phyloP scores from a whole-genome alignment of 1,140 invertebrate species.

The Charaxes varanes region DNA sequence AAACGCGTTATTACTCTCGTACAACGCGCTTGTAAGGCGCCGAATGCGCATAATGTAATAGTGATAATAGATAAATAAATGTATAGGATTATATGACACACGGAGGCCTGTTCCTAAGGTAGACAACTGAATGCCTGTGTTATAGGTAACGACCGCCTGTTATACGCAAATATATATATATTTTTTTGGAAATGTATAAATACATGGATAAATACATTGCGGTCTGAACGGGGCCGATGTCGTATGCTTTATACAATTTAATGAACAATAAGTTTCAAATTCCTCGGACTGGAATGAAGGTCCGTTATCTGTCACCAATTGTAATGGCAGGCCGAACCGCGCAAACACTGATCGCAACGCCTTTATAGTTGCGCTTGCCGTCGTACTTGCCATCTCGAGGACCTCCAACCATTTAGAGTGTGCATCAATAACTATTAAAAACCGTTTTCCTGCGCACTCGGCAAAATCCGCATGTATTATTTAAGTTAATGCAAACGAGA shows the following conservation, averaged over 20 bases:
- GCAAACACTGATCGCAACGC: conserved; percentile 25
- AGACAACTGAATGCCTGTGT: no score
- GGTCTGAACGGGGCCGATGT: conserved; percentile 41
- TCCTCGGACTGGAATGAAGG: conserved; percentile 29
- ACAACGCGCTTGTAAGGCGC: no score
- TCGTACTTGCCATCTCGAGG: conserved; percentile 13
- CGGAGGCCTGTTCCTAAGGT: no score
- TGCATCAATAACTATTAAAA: conserved; percentile 27
- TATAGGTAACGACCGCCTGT: no score
- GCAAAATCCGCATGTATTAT: conserved; percentile 37
- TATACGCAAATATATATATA: no score
- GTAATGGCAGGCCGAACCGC: conserved; percentile 35
- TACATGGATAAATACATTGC: no score
- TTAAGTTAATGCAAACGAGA: no score
- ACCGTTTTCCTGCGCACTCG: conserved; percentile 18
- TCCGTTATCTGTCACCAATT: conserved; percentile 42
- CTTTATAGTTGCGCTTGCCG: conserved; percentile 9
- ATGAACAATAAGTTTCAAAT: conserved; percentile 33
- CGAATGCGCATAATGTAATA: no score
- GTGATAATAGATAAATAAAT: no score
- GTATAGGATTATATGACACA: no score
- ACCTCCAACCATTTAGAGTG: conserved; percentile 33
- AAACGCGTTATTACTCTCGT: no score
- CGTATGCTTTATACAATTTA: conserved; percentile 35
- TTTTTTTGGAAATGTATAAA: no score